Conservation (phyloP, 1,140 invertebrate species). For the Augochlora pura region DNA sequence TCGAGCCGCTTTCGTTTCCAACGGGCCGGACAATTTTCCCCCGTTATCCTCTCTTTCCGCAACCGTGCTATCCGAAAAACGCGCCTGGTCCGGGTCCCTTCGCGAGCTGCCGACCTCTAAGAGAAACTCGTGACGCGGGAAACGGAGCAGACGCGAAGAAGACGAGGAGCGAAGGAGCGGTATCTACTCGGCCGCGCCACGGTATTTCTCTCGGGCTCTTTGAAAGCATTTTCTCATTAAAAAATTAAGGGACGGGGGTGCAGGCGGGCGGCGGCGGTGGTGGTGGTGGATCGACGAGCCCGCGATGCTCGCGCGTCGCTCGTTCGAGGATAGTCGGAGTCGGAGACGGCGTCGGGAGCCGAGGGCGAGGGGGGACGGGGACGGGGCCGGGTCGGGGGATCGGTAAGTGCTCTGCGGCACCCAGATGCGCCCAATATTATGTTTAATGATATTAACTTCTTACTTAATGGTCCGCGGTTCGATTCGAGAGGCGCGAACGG, state of each 20-base stretch:
- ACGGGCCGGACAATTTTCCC: too few species aligned
- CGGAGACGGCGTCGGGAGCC: too few species aligned
- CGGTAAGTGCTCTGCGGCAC: constrained; percentile 79
- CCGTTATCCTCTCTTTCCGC: too few species aligned
- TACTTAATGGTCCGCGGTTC: constrained; percentile 81
- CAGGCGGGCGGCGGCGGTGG: constrained; percentile 45
- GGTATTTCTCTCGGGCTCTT: constrained; percentile 79
- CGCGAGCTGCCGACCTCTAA: too few species aligned
- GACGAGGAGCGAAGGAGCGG: constrained; percentile 41
- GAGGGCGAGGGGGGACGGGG: neutral
- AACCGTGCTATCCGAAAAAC: too few species aligned
- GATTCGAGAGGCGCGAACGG: constrained; percentile 78
- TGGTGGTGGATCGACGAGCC: constrained; percentile 39
- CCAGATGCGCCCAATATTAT: constrained; percentile 81
- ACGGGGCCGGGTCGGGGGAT: constrained; percentile 51
- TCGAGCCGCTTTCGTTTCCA: too few species aligned
- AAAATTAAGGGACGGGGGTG: constrained; percentile 78
- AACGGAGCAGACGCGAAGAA: neutral
- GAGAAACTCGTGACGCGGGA: too few species aligned
- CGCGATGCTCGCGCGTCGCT: neutral
- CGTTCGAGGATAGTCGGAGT: constrained; percentile 26
- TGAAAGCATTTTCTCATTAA: constrained; percentile 82
- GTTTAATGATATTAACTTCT: constrained; percentile 82
- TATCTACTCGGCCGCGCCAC: constrained; percentile 78
- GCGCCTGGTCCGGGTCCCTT: too few species aligned